A percentile compares a stretch with the other conserved stretches of the same genome.
phyloP scores from a whole-genome alignment of 2,113 vertebrate species.

The Limanda limanda region DNA sequence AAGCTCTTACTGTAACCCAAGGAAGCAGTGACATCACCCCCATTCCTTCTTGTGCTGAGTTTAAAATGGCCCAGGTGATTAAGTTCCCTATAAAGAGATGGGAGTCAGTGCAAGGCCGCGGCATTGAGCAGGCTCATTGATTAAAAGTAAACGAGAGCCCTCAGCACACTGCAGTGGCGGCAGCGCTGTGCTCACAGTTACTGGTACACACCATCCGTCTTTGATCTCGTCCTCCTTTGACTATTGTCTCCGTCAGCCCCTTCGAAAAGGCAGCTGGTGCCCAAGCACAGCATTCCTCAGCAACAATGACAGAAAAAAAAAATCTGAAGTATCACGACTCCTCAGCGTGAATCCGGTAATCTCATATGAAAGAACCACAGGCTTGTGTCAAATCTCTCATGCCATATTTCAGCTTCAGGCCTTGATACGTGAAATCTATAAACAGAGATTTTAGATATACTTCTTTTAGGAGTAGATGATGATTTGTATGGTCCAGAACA shows the following conservation, averaged over 20 bases:
- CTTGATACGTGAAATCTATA: neutral
- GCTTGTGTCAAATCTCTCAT: constrained; percentile 16
- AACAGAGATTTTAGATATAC: too few species aligned
- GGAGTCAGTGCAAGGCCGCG: constrained; percentile 66
- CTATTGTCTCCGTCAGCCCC: constrained; percentile 46
- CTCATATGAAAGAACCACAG: neutral
- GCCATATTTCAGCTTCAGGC: neutral
- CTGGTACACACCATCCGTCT: constrained; percentile 55
- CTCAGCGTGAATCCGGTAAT: constrained; percentile 3
- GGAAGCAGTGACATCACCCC: constrained; percentile 74
- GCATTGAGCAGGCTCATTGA: constrained; percentile 77
- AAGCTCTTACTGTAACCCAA: constrained; percentile 76
- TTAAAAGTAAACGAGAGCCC: constrained; percentile 73
- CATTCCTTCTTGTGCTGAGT: constrained; percentile 65
- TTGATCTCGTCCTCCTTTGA: constrained; percentile 60
- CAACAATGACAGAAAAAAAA: constrained; percentile 11
- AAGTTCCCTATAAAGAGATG: constrained; percentile 72
- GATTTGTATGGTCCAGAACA: neutral
- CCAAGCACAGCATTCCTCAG: constrained; percentile 9
- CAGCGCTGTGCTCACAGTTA: constrained; percentile 33
- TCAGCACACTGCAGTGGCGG: constrained; percentile 28
- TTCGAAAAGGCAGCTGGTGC: constrained; percentile 39
- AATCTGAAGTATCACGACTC: constrained; percentile 4
- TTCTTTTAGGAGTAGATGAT: neutral
- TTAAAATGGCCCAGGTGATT: constrained; percentile 77